phyloP scores from a whole-genome alignment of 2,113 vertebrate species.

The Micronycteris hirsuta region DNA sequence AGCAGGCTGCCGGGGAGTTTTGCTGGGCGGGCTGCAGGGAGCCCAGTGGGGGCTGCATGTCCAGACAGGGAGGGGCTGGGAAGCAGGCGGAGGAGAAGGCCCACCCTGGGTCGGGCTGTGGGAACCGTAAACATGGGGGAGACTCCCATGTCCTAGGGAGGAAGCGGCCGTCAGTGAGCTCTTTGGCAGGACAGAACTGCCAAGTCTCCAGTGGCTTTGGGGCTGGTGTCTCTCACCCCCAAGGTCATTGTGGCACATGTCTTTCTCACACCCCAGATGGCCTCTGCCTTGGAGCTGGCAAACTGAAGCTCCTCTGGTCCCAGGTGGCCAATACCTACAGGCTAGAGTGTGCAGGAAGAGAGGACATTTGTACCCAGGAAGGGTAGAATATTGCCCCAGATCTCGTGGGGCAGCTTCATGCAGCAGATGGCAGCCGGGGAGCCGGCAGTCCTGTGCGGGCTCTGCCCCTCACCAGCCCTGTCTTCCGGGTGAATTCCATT shows the following conservation, averaged over 20 bases:
- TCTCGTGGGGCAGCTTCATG: background rate
- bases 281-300: slow-evolving; percentile 16
- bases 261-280: slow-evolving; percentile 58
- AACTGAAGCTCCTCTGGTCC: background rate
- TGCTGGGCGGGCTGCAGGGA: background rate
- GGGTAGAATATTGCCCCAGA: background rate
- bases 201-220: background rate
- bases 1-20: background rate
- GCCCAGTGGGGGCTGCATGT: slow-evolving; percentile 27
- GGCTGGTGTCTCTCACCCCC: slow-evolving; percentile 5
- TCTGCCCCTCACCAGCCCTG: background rate
- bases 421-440: background rate
- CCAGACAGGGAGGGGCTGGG: slow-evolving; percentile 70
- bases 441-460: fast-evolving
- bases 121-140: slow-evolving; percentile 45
- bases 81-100: slow-evolving; percentile 45
- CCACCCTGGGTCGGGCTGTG: slow-evolving; percentile 64
- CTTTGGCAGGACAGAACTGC: background rate
- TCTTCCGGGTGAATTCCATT: background rate
- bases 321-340: slow-evolving; percentile 4
- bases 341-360: background rate
- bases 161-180: background rate
- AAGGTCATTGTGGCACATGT: background rate
- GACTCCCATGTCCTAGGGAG: slow-evolving; percentile 14
- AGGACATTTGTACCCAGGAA: background rate